phyloP scores from a whole-genome alignment of 2,113 vertebrate species.

The Psittacus erithacus region DNA sequence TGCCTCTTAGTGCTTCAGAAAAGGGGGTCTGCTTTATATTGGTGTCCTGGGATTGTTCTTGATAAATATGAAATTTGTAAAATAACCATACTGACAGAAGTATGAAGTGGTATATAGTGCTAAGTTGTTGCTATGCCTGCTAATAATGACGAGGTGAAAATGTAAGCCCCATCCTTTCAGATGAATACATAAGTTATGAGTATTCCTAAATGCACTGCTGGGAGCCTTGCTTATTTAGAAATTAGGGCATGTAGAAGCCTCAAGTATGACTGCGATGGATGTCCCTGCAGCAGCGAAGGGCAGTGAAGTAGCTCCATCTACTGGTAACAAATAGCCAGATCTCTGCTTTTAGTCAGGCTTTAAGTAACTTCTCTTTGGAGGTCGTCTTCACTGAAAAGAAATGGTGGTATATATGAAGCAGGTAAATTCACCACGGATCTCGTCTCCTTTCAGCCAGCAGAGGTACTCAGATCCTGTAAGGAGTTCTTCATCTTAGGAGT shows the following conservation, averaged over 20 bases:
- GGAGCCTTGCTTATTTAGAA: not conserved
- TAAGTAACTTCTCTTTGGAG: not conserved
- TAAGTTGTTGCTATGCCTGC: not conserved
- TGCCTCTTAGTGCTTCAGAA: not conserved
- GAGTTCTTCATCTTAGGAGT: not conserved
- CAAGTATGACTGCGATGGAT: accelerated
- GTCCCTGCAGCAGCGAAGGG: not conserved
- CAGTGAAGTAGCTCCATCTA: constrained; percentile 21
- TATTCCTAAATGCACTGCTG: accelerated
- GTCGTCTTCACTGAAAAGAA: not conserved
- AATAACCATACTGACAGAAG: not conserved
- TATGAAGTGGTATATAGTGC: accelerated
- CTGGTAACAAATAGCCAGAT: not conserved
- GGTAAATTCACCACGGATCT: not conserved
- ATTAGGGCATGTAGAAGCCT: accelerated
- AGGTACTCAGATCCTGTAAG: not conserved
- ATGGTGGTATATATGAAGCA: accelerated
- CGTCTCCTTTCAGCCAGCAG: not conserved
- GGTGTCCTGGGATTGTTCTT: not conserved
- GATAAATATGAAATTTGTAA: not conserved
- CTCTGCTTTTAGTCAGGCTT: not conserved
- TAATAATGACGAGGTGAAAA: not conserved
- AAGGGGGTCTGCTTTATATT: not conserved
- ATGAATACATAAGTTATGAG: accelerated
- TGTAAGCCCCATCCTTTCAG: not conserved